These are phyloP conservation scores for Zaprionus taronus DNA, from an alignment of 1,140 invertebrate species.

Conservation along the genomic window DNA sequence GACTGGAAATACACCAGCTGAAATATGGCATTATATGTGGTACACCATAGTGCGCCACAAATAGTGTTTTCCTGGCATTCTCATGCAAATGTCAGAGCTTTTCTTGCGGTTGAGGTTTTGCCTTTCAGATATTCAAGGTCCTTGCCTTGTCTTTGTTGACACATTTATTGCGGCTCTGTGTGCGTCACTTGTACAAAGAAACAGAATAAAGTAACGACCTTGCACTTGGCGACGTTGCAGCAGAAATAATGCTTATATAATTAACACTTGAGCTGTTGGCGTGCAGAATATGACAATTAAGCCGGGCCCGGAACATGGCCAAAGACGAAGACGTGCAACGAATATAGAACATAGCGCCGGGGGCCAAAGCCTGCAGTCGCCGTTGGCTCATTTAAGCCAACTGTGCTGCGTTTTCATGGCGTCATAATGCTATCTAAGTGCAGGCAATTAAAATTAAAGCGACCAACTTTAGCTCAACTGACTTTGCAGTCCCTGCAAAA, in stretches of 20 bases:
- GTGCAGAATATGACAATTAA: slow-evolving; percentile 70
- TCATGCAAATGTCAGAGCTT: slow-evolving; percentile 60
- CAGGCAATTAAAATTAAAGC: slow-evolving; percentile 41
- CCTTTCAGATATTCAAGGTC: slow-evolving; percentile 31
- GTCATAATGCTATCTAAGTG: slow-evolving; percentile 39
- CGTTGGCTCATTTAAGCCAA: slow-evolving; percentile 16
- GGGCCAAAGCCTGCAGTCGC: slow-evolving; percentile 3
- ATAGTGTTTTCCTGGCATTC: slow-evolving; percentile 17
- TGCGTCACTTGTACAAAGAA: slow-evolving; percentile 43
- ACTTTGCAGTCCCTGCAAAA: not conserved
- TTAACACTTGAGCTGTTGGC: slow-evolving; percentile 59
- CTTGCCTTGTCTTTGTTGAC: slow-evolving; percentile 50
- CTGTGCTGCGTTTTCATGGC: slow-evolving; percentile 13
- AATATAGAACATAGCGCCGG: slow-evolving; percentile 26
- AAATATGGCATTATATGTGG: not conserved
- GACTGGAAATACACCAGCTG: not conserved
- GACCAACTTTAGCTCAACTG: not conserved
- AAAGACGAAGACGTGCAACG: slow-evolving; percentile 21
- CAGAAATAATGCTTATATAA: slow-evolving; percentile 58
- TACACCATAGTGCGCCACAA: not conserved
- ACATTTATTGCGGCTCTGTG: slow-evolving; percentile 47
- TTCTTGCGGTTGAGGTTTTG: slow-evolving; percentile 6
- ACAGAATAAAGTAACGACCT: slow-evolving; percentile 35
- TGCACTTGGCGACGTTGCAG: slow-evolving; percentile 60
- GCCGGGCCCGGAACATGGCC: slow-evolving; percentile 19